Evolutionary conservation across 2,888 invertebrate genomes (phyloP).

Genomic region (Eudemis profundana): DNA sequence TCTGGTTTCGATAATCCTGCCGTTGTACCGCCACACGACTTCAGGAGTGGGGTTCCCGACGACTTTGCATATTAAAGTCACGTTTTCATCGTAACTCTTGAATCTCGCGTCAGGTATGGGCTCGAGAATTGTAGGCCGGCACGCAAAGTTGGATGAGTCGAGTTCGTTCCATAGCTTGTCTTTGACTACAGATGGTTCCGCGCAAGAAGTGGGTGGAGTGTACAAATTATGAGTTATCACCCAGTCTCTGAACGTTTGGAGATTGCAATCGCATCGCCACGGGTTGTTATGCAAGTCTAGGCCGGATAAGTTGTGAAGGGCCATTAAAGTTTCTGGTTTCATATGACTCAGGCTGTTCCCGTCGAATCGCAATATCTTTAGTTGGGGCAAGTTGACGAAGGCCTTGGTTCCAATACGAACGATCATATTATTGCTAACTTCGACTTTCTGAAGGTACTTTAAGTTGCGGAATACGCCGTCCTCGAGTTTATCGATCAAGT

Average conservation of each 20-base stretch:
- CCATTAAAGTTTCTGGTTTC: slow-evolving; percentile 88
- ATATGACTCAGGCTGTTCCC: slow-evolving; percentile 91
- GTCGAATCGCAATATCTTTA: slow-evolving; percentile 89
- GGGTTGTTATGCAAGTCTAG: slow-evolving; percentile 92
- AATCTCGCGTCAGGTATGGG: slow-evolving; percentile 86
- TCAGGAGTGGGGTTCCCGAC: slow-evolving; percentile 91
- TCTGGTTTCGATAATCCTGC: slow-evolving; percentile 84
- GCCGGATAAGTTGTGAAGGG: slow-evolving; percentile 88
- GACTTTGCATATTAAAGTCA: slow-evolving; percentile 91
- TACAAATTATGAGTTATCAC: slow-evolving; percentile 90
- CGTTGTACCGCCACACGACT: slow-evolving; percentile 90
- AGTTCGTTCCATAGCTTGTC: slow-evolving; percentile 91
- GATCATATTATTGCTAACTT: slow-evolving; percentile 91
- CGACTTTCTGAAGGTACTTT: slow-evolving; percentile 90
- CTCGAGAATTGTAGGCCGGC: slow-evolving; percentile 90
- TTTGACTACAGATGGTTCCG: slow-evolving; percentile 87
- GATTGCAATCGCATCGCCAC: slow-evolving; percentile 95
- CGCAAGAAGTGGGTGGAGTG: slow-evolving; percentile 90
- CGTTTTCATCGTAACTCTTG: slow-evolving; percentile 88
- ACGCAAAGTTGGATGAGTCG: slow-evolving; percentile 91
- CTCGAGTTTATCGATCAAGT: slow-evolving; percentile 89
- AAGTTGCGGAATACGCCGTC: slow-evolving; percentile 91
- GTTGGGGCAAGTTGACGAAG: slow-evolving; percentile 88
- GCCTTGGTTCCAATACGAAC: slow-evolving; percentile 88
- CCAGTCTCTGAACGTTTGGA: slow-evolving; percentile 92